These are phyloP conservation scores for Bibio marci DNA, from an alignment of 2,888 invertebrate species.

Conservation along the genomic window DNA sequence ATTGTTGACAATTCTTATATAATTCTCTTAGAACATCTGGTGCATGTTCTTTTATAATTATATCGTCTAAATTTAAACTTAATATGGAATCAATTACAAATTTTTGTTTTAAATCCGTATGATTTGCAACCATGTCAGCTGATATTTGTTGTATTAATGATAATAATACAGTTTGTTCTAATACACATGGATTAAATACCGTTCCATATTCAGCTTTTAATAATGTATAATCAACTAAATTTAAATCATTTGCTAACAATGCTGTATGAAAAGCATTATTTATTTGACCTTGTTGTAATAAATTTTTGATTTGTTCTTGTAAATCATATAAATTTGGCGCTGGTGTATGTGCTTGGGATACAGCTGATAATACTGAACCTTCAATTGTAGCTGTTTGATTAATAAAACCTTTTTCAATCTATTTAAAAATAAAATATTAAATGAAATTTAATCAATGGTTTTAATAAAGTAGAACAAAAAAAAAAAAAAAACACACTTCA, in stretches of 20 bases:
- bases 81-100: conserved; percentile 72
- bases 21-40: conserved; percentile 60
- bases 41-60: conserved; percentile 68
- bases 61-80: conserved; percentile 58
- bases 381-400: conserved; percentile 41
- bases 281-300: conserved; percentile 52
- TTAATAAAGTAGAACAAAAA: not conserved
- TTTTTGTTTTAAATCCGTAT: conserved; percentile 70
- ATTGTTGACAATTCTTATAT: conserved; percentile 53
- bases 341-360: conserved; percentile 59
- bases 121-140: conserved; percentile 59
- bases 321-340: conserved; percentile 42
- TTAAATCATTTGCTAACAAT: conserved; percentile 69
- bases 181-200: conserved; percentile 60
- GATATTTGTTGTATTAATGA: conserved; percentile 90
- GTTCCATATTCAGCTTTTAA: conserved; percentile 63
- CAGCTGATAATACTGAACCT: conserved; percentile 38
- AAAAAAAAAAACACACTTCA: conserved; percentile 16
- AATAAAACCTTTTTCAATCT: conserved; percentile 32
- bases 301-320: conserved; percentile 49
- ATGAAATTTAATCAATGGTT: not conserved
- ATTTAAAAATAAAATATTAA: conserved; percentile 2
- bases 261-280: conserved; percentile 87
- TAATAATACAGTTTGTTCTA: conserved; percentile 77
- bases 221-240: conserved; percentile 72